Evolutionary conservation across 92 coral and sea anemone species (phyloP).

Genomic region (Hydrozoanthus gracilis): DNA sequence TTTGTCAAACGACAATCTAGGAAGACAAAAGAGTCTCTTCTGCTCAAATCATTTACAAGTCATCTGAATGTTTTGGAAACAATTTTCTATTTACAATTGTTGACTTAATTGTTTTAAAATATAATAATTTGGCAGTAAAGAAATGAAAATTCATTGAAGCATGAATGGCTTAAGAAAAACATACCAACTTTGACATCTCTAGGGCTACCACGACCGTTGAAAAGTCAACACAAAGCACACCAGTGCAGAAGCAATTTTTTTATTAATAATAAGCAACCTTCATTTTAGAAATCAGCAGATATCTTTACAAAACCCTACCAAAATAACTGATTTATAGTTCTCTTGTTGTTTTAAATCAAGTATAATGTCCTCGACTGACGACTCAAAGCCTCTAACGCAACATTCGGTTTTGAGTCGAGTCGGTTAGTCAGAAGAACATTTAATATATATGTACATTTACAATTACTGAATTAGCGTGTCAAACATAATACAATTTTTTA

Average conservation of each 20-base stretch:
- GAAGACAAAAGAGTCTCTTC: too few relatives aligned
- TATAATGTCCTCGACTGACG: not conserved
- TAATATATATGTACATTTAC: not conserved
- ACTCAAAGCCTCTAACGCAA: not conserved
- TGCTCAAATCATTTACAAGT: too few relatives aligned
- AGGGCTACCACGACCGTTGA: not conserved
- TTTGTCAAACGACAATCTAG: too few relatives aligned
- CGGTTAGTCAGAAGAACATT: not conserved
- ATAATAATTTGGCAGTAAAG: too few relatives aligned
- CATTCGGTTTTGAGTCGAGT: not conserved
- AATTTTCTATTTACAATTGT: not conserved
- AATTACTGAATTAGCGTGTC: not conserved
- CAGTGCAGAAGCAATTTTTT: not conserved
- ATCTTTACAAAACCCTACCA: constrained; percentile 15
- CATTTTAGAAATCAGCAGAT: constrained; percentile 10
- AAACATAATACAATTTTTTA: not conserved
- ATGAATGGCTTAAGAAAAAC: too few relatives aligned
- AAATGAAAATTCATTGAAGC: too few relatives aligned
- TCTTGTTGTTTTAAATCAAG: not conserved
- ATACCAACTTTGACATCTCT: not conserved
- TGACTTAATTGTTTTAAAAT: too few relatives aligned
- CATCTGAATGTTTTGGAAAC: too few relatives aligned
- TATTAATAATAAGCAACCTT: constrained; percentile 5
- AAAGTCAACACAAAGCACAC: not conserved
- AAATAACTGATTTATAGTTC: constrained; percentile 6